Base-by-base conservation (phyloP, 2,888 invertebrate genomes). In the Venustoraphidia nigricollis region DNA sequence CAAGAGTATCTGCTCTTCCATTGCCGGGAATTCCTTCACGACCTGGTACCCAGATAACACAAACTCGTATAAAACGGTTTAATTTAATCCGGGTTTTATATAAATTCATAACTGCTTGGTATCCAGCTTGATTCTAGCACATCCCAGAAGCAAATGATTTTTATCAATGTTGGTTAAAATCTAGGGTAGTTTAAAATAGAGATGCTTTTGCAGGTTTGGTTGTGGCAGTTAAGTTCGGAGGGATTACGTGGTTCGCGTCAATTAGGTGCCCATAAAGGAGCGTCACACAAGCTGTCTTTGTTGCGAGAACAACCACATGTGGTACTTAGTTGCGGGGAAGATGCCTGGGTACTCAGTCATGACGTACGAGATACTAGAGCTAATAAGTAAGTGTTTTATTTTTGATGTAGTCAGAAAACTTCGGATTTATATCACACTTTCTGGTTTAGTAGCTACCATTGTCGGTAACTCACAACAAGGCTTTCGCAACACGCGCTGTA, bases 321-420 rank as follows among this genome's bases (percentile, higher is more conserved):
- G 47, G 72, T 88, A 44, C 70, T 93, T 34, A 90, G 88, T 54
- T 91, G 84, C 54, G 94, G 92, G 1, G 93, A 94, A 68, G 94
- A 95, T 70, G 87, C 84, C 0, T 70, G 78, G 50, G 82, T 92
- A 9, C 77, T 83, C 60, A 81, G 82, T 58, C 79, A 85, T 53
- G 95, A 95, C 70, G 75, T 94, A 50, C 73, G 95, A 43, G 74
- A 78, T 52, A 74, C 76, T 39, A 78, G 76, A 59, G 74, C 83
- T 37, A 70, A 76, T 62, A 76, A 68, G 79, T 78, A 63, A 62
- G 66, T 58, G 56, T 17, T 44, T 50, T 39, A 34, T 36, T 50
- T 27, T 27, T 27, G 27, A 27, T 27, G 27, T 6, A n/a, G n/a
- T n/a, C n/a, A 17, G 4, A 17, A 17, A 17, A 3, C 17, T 17